These are phyloP conservation scores for Melipona beecheii DNA, from an alignment of 2,888 invertebrate genomes.

Conservation along the genomic window DNA sequence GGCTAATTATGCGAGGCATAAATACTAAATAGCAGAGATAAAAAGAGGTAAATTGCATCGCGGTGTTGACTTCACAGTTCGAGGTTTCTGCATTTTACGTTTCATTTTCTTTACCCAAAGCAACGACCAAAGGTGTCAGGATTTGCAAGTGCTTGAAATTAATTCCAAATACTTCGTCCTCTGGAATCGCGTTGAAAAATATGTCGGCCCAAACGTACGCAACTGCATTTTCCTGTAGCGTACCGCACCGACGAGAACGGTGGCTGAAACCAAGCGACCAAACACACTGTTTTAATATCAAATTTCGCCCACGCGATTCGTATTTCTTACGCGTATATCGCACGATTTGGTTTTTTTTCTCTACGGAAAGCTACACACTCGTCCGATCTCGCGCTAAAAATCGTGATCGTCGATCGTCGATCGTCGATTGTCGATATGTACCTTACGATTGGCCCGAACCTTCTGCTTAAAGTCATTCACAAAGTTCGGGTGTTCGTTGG, in stretches of 20 bases:
- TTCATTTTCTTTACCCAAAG: constrained; percentile 87
- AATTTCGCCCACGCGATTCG: neutral
- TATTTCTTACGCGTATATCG: too few relatives aligned
- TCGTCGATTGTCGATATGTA: constrained; percentile 86
- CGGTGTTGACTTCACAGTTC: too few relatives aligned
- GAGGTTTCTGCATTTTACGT: neutral
- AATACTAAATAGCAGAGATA: neutral
- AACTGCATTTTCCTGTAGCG: constrained; percentile 90
- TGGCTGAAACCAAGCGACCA: constrained; percentile 86
- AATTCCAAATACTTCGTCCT: constrained; percentile 89
- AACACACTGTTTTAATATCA: neutral
- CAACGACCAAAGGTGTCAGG: constrained; percentile 89
- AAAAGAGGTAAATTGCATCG: neutral
- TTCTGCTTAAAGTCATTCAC: constrained; percentile 87
- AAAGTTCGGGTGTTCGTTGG: constrained; percentile 90
- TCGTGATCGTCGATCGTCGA: neutral
- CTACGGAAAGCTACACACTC: too few relatives aligned
- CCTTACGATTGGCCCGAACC: constrained; percentile 88
- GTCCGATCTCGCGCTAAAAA: neutral
- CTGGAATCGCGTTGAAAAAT: constrained; percentile 90
- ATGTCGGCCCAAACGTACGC: constrained; percentile 93
- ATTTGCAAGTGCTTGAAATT: constrained; percentile 90
- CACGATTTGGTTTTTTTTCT: too few relatives aligned
- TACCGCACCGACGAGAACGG: constrained; percentile 92
- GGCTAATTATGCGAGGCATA: neutral